Evolutionary conservation across 92 coral and sea anemone genomes (phyloP), one percentile per base, ranked within the genome.

Genomic region (Anthopleura xanthogrammica): DNA sequence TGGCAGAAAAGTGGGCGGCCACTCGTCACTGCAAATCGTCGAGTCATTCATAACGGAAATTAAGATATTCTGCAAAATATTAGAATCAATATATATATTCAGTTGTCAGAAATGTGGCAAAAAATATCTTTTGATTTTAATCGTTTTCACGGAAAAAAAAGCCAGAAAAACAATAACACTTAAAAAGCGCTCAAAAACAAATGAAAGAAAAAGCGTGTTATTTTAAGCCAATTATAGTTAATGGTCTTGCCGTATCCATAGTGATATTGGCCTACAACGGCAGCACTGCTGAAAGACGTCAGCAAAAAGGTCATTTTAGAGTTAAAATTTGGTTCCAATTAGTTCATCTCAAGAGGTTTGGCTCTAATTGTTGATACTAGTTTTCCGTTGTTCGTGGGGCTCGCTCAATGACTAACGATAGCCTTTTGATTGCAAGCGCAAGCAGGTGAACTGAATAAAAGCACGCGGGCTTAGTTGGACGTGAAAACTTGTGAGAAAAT

Each of bases 1-100:
- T 42, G 94, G 86, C 39, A 91, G 89, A 12, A 77, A 64, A 29
- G 70, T 55, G 65, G 88, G 88, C 74, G 88, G 77, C 88, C 88
- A 83, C 17, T 58, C 65, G 9, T 60, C 60, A 46, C 78, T 68
- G 77, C 89, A 86, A 50, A 17, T 22, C 7, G 62, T 56, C 14
- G 75, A 22, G 3, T 66, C 64, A 68, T 58, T 52, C 56, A 52
- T 74, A 48, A 65, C 78, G 52, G 13, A 14, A 17, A 76, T 68
- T 23, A 12, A 24, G 74, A 68, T 29, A 36, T 62, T 62, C 74
- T 68, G 46, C 74, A 68, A 68, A 68, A 29, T 29, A 68, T 9
- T 4, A 23, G 14, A 29, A 68, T 54, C 36, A n/a, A 62, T 62
- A 20, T 20, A 62, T 20, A 62, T 62, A 62, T 62, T 29, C 70